Percentiles rank a stretch among this genome's conserved stretches.
Evolutionary conservation across 2,113 vertebrate genomes (phyloP).

Genomic region (Catharus bicknelli): DNA sequence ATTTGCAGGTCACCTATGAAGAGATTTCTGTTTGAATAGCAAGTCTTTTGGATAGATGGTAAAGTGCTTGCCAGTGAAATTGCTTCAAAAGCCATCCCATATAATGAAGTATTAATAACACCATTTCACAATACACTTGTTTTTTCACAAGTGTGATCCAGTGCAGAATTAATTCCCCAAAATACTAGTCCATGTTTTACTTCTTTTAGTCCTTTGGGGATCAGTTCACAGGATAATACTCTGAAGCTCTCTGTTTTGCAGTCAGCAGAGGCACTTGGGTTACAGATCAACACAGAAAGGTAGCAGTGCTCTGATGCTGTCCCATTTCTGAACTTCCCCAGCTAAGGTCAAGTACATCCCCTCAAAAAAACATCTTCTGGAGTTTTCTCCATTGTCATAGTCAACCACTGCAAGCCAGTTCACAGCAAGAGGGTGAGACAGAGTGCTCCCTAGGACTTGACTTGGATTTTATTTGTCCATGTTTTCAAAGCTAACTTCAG

Average conservation of each 20-base stretch:
- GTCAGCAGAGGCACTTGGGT: background rate
- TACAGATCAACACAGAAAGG: background rate
- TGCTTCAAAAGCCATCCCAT: background rate
- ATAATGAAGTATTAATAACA: background rate
- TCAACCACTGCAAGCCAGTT: background rate
- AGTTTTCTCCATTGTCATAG: background rate
- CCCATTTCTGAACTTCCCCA: background rate
- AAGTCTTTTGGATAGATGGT: background rate
- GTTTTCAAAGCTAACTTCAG: background rate
- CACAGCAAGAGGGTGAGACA: background rate
- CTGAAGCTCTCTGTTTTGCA: background rate
- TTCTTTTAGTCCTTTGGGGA: background rate
- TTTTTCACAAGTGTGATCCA: background rate
- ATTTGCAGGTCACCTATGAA: background rate
- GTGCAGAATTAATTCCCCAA: background rate
- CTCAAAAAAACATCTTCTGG: background rate
- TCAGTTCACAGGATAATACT: background rate
- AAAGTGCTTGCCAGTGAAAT: background rate
- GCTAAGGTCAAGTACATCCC: rapidly evolving
- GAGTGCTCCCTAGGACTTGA: background rate
- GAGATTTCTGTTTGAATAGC: background rate
- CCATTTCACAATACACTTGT: background rate
- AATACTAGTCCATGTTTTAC: background rate
- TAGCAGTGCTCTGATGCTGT: background rate
- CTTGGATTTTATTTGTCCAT: background rate